Base-by-base conservation (phyloP, 2,888 invertebrate species). In the Baronia brevicornis region DNA sequence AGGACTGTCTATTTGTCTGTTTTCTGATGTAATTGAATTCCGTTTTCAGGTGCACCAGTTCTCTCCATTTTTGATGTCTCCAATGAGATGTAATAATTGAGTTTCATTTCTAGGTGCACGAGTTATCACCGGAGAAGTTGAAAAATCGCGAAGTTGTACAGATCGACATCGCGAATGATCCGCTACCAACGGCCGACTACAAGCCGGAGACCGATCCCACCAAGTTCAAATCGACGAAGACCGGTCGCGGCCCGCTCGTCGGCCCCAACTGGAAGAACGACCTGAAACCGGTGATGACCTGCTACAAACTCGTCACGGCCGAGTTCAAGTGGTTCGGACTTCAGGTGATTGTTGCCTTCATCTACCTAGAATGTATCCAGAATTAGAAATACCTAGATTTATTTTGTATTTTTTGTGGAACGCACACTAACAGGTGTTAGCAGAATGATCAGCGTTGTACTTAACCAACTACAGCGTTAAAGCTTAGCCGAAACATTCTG, bases 251-350 rank as follows among this genome's bases (percentile, higher is more conserved):
- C 4, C 98, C 97, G 19, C 88, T 99, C 34, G 74, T 85, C 40
- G 90, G 90, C 1, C 85, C 89, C 48, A 89, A 90, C 45, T 97
- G 97, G 96, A 90, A 90, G 78, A 87, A 89, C 35, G 88, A 87
- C 20, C 88, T 90, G 24, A 84, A 91, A 31, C 97, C 96, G 8
- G 93, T 97, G 40, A 99, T 98, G 98, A 97, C 97, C 29, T 96
- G 96, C 72, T 99, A 98, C 82, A 99, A 98, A 82, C 87, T 98
- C 50, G 98, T 98, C 54, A 96, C 96, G 17, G 93, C 94, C 43
- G 96, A 98, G 86, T 98, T 98, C 86, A 98, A 97, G 86, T 98
- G 98, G 98, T 98, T 96, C 63, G 98, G 98, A 33, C 87, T 99
- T 39, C 93, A 93, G 86, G 88, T 88, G 46, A 62, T 59, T 36